Conservation (phyloP, 2,888 invertebrate genomes). For the Dolichomitus sp. region DNA sequence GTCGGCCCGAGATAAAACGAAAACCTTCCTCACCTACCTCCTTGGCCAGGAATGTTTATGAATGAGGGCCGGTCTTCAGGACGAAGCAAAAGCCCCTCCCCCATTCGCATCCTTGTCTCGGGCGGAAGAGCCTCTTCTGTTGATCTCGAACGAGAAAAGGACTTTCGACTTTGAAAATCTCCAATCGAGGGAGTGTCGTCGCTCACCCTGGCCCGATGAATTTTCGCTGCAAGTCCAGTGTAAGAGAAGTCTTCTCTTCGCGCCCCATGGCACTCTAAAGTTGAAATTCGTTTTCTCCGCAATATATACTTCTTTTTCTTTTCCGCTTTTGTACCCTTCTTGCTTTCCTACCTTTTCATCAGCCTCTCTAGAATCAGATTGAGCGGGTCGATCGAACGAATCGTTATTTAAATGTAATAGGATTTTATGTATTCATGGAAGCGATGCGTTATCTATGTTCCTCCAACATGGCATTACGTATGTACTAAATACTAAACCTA, state of each 20-base stretch:
- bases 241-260: constrained; percentile 3
- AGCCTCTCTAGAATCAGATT: constrained; percentile 36
- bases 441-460: constrained; percentile 4
- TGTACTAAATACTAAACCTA: constrained; percentile 52
- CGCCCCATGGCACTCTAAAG: constrained; percentile 43
- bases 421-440: constrained; percentile 59
- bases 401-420: constrained; percentile 46
- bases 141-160: constrained; percentile 2
- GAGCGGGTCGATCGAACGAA: constrained; percentile 33
- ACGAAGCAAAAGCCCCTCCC: constrained; percentile 25
- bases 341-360: constrained; percentile 15
- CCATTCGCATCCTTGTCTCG: constrained; percentile 11
- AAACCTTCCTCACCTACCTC: constrained; percentile 16
- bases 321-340: constrained; percentile 33
- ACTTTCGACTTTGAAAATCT: constrained; percentile 45
- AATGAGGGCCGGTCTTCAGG: constrained; percentile 70
- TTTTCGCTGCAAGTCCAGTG: constrained; percentile 45
- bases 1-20: constrained; percentile 30
- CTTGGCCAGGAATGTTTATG: constrained; percentile 75
- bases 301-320: constrained; percentile 19
- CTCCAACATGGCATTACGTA: neutral
- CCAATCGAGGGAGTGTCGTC: constrained; percentile 38
- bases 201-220: constrained; percentile 52
- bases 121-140: constrained; percentile 1
- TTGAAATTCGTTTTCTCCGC: constrained; percentile 52